Base-by-base conservation (phyloP, 2,113 vertebrate species). In the Chloebia gouldiae region DNA sequence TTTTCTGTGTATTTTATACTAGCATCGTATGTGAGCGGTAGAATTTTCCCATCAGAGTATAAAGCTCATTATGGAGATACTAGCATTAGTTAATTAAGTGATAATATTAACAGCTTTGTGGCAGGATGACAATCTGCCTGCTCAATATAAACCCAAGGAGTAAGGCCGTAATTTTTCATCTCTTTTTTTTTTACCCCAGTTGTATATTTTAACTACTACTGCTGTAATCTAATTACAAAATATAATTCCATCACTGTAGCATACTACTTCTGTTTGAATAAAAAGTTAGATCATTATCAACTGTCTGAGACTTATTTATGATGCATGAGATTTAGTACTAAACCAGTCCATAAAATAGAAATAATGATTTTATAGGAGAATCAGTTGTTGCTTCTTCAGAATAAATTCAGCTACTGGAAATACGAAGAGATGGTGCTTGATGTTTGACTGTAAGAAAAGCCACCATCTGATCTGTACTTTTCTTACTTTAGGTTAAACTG, bases 81-180 rank as follows among this genome's bases (percentile, higher is more conserved):
- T 92, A 75, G 40, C 57, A 84, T 92, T 96, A 81, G 59, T 92
- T 97, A 96, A 96, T 95, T 95, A 93, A 79, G 42, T 87, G 81
- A 51, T 87, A 76, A 84, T 83, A 86, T 90, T 92, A 93, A 95
- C 76, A 86, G 50, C 50, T 89, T 92, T 82, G 90, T 83, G 77
- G 59, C 81, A 77, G 33, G 53, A 51, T 89, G 73, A 33, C 40
- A 92, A 57, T 89, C 50, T 0, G 8, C 42, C 61, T 79, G 73
- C 80, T 93, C 54, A 82, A 6, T 81, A 80, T 68, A 82, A 91
- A 87, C 53, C 24, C 27, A 69, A 86, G 47, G n/a, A 90, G 51
- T 68, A 59, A 76, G 80, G 84, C 64, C 50, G 10, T 81, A 75
- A 86, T 92, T 90, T 86, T 90, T 90, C 57, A 57, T 83, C 51